A percentile compares a stretch with the other conserved stretches of the same genome.
Evolutionary conservation across 2,113 vertebrate species (phyloP).

Genomic region (mouse (Mus musculus)): DNA sequence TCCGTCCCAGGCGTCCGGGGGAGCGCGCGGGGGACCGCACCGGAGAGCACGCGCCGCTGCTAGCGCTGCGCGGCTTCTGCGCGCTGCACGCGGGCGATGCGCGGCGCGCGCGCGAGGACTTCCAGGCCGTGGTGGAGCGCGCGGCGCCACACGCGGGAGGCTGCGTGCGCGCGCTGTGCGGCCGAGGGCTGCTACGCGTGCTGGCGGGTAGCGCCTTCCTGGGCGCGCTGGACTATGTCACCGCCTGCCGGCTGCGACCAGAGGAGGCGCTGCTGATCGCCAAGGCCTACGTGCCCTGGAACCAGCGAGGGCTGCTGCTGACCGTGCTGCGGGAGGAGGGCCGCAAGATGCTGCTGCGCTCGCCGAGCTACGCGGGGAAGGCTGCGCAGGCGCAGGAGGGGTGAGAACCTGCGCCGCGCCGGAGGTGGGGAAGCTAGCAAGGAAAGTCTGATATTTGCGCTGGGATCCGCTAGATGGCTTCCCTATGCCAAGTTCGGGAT

Average conservation of each 20-base stretch:
- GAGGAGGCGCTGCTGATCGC: conserved; percentile 91
- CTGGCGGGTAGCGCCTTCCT: conserved; percentile 89
- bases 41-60: conserved; percentile 90
- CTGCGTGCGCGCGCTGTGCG: conserved; percentile 95
- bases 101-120: conserved; percentile 90
- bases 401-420: conserved; percentile 39
- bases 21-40: conserved; percentile 89
- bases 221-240: conserved; percentile 94
- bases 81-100: conserved; percentile 88
- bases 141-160: conserved; percentile 90
- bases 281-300: conserved; percentile 96
- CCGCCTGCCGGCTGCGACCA: conserved; percentile 90
- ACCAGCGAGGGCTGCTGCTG: conserved; percentile 93
- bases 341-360: conserved; percentile 91
- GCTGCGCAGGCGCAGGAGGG: conserved; percentile 81
- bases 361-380: conserved; percentile 13
- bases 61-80: conserved; percentile 93
- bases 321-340: conserved; percentile 95
- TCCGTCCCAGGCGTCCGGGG: conserved; percentile 82
- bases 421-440: not conserved
- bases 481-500: not conserved
- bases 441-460: not conserved
- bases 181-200: conserved; percentile 93
- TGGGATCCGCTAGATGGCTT: not conserved
- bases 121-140: conserved; percentile 93